phyloP scores from a whole-genome alignment of 2,113 vertebrate species.

The Oryzias curvinotus region DNA sequence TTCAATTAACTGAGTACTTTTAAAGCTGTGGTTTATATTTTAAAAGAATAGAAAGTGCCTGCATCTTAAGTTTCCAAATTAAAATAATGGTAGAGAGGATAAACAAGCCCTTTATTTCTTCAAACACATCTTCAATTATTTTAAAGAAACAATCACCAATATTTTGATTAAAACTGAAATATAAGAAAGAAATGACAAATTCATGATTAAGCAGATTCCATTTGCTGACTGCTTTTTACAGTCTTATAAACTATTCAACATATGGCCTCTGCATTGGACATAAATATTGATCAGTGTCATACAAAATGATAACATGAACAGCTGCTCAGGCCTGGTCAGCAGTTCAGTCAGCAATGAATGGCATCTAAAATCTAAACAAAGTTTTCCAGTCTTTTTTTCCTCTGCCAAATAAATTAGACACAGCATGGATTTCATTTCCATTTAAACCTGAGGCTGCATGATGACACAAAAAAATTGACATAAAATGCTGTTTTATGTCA shows the following conservation, averaged over 20 bases:
- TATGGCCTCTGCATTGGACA: background rate
- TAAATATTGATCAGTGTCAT: background rate
- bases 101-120: background rate
- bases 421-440: constrained; percentile 30
- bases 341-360: constrained; percentile 31
- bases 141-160: background rate
- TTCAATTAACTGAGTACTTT: too few species aligned
- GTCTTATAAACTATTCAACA: background rate
- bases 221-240: too few species aligned
- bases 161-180: too few species aligned
- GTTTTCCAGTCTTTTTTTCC: constrained; percentile 37
- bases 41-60: too few species aligned
- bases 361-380: constrained; percentile 28
- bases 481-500: constrained; percentile 35
- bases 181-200: background rate
- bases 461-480: background rate
- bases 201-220: too few species aligned
- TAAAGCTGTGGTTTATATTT: too few species aligned
- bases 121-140: too few species aligned
- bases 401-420: constrained; percentile 34
- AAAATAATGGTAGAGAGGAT: background rate
- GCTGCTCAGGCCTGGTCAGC: constrained; percentile 13
- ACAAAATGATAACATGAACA: constrained; percentile 1
- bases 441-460: constrained; percentile 31
- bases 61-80: too few species aligned